Percentiles rank a stretch among this genome's conserved stretches.
Conservation (phyloP, 2,888 invertebrate genomes). For the Anarsia innoxiella region DNA sequence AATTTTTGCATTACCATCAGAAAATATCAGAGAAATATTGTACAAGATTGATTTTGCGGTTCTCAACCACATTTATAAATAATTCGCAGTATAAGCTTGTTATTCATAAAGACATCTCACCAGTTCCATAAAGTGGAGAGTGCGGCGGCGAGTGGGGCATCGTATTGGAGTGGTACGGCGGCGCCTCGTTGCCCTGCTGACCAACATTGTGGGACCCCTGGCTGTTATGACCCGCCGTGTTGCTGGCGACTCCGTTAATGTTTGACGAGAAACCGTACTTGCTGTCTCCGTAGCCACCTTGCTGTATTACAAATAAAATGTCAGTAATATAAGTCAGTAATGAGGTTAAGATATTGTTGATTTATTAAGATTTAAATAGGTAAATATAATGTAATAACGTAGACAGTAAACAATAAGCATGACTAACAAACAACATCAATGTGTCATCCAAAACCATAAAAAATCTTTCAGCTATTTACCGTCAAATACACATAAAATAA, state of each 20-base stretch:
- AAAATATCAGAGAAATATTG: too few species aligned
- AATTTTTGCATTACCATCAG: too few species aligned
- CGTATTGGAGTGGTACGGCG: slow-evolving; percentile 53
- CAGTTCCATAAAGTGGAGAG: slow-evolving; percentile 74
- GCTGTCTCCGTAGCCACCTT: slow-evolving; percentile 74
- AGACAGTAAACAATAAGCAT: too few species aligned
- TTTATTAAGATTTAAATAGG: too few species aligned
- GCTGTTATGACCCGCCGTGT: slow-evolving; percentile 39
- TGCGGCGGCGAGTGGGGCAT: slow-evolving; percentile 68
- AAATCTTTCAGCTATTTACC: too few species aligned
- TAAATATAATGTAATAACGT: too few species aligned
- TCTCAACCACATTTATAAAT: neutral
- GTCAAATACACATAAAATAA: too few species aligned
- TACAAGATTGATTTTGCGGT: too few species aligned
- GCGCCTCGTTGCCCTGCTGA: slow-evolving; percentile 46
- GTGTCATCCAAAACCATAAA: neutral
- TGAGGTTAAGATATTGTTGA: too few species aligned
- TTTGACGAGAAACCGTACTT: slow-evolving; percentile 78
- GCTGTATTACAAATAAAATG: too few species aligned
- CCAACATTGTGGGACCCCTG: slow-evolving; percentile 37
- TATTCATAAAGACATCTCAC: slow-evolving; percentile 24
- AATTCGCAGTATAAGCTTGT: neutral
- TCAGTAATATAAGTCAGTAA: too few species aligned
- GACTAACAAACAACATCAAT: too few species aligned
- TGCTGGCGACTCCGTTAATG: slow-evolving; percentile 39